Conservation (phyloP, 2,113 vertebrate species). For the Vulpes lagopus region DNA sequence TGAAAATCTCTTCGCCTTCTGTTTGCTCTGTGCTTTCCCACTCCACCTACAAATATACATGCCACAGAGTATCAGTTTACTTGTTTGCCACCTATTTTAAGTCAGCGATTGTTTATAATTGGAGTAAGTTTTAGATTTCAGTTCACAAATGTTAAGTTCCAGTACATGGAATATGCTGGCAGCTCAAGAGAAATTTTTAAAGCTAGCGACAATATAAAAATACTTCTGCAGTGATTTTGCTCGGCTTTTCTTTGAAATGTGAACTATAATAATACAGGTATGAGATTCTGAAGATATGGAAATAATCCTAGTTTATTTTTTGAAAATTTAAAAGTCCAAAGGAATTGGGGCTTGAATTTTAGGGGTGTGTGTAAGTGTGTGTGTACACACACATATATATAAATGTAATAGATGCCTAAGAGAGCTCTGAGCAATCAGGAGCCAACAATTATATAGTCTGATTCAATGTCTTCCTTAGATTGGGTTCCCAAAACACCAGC, state of each 20-base stretch:
- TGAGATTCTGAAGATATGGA: background rate
- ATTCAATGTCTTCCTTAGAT: conserved; percentile 66
- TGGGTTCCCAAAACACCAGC: background rate
- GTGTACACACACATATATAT: background rate
- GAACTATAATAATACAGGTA: background rate
- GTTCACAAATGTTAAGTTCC: conserved; percentile 9
- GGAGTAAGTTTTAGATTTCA: conserved; percentile 10
- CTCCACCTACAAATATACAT: background rate
- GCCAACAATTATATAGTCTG: conserved; percentile 35
- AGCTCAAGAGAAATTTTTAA: background rate
- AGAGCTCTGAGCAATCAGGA: conserved; percentile 51
- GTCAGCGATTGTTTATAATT: background rate
- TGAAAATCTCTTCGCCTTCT: background rate
- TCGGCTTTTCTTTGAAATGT: conserved; percentile 34
- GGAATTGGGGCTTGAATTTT: conserved; percentile 51
- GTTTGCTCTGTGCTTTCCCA: background rate
- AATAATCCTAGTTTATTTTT: conserved; percentile 38
- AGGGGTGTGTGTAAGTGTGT: background rate
- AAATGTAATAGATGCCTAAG: background rate
- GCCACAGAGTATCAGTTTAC: background rate
- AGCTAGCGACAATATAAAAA: background rate
- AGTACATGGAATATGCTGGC: background rate
- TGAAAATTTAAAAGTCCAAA: conserved; percentile 59
- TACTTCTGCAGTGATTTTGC: conserved; percentile 1
- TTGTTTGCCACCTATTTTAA: background rate